A percentile compares a stretch with the other conserved stretches of the same genome.
Conservation (phyloP, 2,888 invertebrate species). For the Chalcis sispes region DNA sequence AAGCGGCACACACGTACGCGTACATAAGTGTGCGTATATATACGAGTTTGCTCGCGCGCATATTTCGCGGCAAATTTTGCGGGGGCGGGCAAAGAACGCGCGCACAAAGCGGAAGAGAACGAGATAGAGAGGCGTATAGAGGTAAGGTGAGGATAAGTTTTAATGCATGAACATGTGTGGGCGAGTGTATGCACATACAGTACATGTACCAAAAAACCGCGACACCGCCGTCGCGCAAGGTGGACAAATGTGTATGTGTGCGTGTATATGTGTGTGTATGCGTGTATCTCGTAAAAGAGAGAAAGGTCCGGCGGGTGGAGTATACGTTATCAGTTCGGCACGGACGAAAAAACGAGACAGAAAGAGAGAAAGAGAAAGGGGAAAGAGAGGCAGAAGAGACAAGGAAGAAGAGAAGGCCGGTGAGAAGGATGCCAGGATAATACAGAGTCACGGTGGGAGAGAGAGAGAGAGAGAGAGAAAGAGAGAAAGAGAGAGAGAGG, state of each 20-base stretch:
- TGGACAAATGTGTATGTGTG: no score
- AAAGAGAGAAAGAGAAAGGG: neutral
- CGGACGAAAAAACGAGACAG: no score
- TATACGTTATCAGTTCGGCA: no score
- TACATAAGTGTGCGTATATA: no score
- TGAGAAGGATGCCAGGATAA: neutral
- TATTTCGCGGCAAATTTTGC: no score
- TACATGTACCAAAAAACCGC: neutral
- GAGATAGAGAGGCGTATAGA: slow-evolving; percentile 19
- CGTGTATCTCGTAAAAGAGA: neutral
- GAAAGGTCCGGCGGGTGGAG: no score
- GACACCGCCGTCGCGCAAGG: no score
- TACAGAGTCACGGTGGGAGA: slow-evolving; percentile 23
- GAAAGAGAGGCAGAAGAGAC: slow-evolving; percentile 6
- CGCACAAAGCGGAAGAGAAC: slow-evolving; percentile 7
- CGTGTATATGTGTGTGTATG: no score
- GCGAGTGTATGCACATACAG: neutral
- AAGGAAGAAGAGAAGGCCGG: neutral
- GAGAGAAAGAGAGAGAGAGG: slow-evolving; percentile 21
- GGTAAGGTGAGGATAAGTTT: no score
- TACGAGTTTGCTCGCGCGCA: no score
- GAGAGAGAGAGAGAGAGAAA: slow-evolving; percentile 16
- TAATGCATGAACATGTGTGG: no score
- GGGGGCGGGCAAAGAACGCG: slow-evolving; percentile 17
- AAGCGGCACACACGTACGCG: neutral